A percentile compares a stretch with the other conserved stretches of the same genome.
phyloP scores from a whole-genome alignment of 2,797 vertebrate species.

The Trematomus bernacchii region DNA sequence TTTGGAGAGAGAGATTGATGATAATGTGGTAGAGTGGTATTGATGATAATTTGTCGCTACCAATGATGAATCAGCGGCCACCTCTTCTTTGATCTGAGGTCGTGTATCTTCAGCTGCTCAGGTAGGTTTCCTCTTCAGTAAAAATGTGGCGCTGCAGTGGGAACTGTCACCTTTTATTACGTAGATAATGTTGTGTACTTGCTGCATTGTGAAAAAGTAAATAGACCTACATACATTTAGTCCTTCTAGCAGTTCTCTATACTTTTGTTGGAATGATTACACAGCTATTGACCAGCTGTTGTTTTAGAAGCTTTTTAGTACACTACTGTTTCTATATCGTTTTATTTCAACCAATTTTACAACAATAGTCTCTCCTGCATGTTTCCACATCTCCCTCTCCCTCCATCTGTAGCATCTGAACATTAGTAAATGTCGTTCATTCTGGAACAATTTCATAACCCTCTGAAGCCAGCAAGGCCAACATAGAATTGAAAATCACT shows the following conservation, averaged over 20 bases:
- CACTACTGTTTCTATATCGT: neutral
- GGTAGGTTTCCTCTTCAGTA: slow-evolving; percentile 53
- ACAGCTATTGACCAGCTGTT: neutral
- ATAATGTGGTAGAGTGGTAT: slow-evolving; percentile 76
- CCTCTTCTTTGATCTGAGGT: slow-evolving; percentile 57
- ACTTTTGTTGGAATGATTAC: neutral
- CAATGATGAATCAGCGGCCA: slow-evolving; percentile 69
- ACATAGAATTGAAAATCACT: slow-evolving; percentile 63
- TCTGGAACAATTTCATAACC: slow-evolving; percentile 49
- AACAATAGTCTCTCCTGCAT: neutral
- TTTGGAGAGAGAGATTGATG: slow-evolving; percentile 76
- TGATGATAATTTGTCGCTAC: slow-evolving; percentile 72
- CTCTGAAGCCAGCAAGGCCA: slow-evolving; percentile 28
- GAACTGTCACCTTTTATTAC: slow-evolving; percentile 22
- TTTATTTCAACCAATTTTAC: neutral
- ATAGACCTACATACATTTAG: neutral
- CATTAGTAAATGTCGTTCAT: slow-evolving; percentile 9
- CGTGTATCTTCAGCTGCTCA: slow-evolving; percentile 43
- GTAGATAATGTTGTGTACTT: neutral
- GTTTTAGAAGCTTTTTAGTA: slow-evolving; percentile 11
- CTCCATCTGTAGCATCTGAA: slow-evolving; percentile 11
- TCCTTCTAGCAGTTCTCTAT: neutral
- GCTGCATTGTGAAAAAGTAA: neutral
- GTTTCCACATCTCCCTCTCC: slow-evolving; percentile 2
- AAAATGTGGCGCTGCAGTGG: slow-evolving; percentile 28